These are phyloP conservation scores for Papilio glaucus DNA, from an alignment of 1,140 invertebrate species.

Conservation along the genomic window DNA sequence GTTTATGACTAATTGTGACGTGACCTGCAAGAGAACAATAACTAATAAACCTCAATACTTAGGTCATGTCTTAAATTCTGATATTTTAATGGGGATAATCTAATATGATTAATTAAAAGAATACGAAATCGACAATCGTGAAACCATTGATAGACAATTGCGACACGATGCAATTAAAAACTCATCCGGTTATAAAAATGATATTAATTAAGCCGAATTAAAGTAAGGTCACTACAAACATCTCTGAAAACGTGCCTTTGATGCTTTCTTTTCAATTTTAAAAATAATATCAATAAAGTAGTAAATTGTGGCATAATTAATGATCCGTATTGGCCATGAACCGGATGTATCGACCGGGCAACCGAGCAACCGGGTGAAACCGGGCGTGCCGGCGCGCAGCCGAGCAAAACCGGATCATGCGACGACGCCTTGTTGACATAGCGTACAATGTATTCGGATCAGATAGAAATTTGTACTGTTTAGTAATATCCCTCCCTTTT, in stretches of 20 bases:
- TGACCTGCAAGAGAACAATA: too few species aligned
- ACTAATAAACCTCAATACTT: too few species aligned
- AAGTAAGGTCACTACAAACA: background rate
- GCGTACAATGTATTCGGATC: background rate
- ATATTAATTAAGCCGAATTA: background rate
- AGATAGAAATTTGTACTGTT: background rate
- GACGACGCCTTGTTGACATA: slow-evolving; percentile 21
- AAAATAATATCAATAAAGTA: slow-evolving; percentile 18
- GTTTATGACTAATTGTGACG: too few species aligned
- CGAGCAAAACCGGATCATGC: slow-evolving; percentile 38
- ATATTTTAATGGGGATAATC: too few species aligned
- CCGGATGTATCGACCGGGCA: slow-evolving; percentile 49
- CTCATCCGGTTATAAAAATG: background rate
- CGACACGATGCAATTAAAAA: background rate
- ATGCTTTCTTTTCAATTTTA: background rate
- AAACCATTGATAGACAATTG: too few species aligned
- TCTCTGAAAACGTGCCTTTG: background rate
- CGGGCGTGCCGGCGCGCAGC: slow-evolving; percentile 39
- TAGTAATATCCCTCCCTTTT: too few species aligned
- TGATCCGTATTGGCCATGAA: slow-evolving; percentile 53
- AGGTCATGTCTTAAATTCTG: too few species aligned
- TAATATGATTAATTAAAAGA: too few species aligned
- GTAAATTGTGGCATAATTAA: slow-evolving; percentile 43
- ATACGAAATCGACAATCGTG: too few species aligned
- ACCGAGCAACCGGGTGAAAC: slow-evolving; percentile 42